These are phyloP conservation scores for Orthochromis malagaraziensis DNA, from an alignment of 2,113 vertebrate species.

Conservation along the genomic window DNA sequence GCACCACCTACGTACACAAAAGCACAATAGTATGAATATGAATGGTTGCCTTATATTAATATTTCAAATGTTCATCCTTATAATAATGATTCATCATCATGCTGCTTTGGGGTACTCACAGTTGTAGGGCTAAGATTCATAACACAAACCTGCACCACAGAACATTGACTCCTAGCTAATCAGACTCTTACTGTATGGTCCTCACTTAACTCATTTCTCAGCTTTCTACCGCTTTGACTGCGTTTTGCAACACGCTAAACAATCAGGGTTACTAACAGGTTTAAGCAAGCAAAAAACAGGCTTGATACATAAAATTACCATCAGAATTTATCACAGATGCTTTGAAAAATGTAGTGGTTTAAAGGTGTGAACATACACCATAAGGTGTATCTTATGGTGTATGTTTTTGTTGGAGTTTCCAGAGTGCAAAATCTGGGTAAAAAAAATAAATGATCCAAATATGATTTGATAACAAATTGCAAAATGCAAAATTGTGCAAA, in stretches of 20 bases:
- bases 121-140: not conserved
- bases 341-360: not conserved
- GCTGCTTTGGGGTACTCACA: not conserved
- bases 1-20: slow-evolving; percentile 74
- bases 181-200: not conserved
- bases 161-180: not conserved
- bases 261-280: not conserved
- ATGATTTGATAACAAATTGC: not conserved
- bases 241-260: fast-evolving
- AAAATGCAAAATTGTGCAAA: not conserved
- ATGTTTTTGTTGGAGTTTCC: not conserved
- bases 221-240: fast-evolving
- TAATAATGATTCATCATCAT: not conserved
- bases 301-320: not conserved
- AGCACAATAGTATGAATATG: not conserved
- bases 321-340: not conserved
- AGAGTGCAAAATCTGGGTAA: not conserved
- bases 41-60: not conserved
- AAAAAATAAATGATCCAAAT: not conserved
- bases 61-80: not conserved
- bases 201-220: not conserved
- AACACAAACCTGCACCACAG: not conserved
- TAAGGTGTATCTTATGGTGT: fast-evolving
- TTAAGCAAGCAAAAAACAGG: not conserved
- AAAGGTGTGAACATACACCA: not conserved